Base-by-base conservation (phyloP, 92 coral and sea anemone genomes). In the Umimayanthus kanabou region DNA sequence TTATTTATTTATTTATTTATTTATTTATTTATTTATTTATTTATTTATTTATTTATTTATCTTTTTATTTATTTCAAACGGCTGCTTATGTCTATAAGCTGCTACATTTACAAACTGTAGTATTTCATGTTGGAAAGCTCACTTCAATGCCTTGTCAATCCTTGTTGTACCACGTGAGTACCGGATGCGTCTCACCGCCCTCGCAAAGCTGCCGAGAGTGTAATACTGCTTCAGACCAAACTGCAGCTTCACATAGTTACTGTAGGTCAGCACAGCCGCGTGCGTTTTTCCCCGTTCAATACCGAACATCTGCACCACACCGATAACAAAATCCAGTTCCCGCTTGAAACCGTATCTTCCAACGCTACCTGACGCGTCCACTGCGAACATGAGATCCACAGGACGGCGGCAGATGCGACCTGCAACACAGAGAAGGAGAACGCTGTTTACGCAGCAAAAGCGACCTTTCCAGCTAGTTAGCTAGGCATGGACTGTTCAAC, bases 321-420 rank as follows among this genome's bases (percentile, higher is more conserved):
- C 86, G 26, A 85, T 89, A 1, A 95, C 87, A 84, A 95, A 95
- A 61, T 70, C 82, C 73, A 90, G 88, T 43, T 95, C 92, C 40
- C 82, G 89, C n/a, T 57, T 77, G 86, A 80, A 95, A 74, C 95
- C 93, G 50, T 85, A 75, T 58, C 39, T 57, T 2, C 91, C 89
- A 65, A 95, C 93, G 77, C 96, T 92, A 3, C 92, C 92, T 30
- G 98, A 95, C 23, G 96, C 89, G 43, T 95, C 98, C 78, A 95
- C 85, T 14, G 96, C 98, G 73, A 95, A 93, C 29, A 88, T 91
- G 0, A 95, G 77, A 70, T 95, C 96, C 14, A 93, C 92, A 33
- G 93, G 70, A 14, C 96, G 90, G 28, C 39, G 85, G 77, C 92
- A 92, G 7, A 55, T 40, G 39, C 85, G 74, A 76, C 89, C 94